Conservation (phyloP, 2,113 vertebrate species). For the Dromas ardeola region DNA sequence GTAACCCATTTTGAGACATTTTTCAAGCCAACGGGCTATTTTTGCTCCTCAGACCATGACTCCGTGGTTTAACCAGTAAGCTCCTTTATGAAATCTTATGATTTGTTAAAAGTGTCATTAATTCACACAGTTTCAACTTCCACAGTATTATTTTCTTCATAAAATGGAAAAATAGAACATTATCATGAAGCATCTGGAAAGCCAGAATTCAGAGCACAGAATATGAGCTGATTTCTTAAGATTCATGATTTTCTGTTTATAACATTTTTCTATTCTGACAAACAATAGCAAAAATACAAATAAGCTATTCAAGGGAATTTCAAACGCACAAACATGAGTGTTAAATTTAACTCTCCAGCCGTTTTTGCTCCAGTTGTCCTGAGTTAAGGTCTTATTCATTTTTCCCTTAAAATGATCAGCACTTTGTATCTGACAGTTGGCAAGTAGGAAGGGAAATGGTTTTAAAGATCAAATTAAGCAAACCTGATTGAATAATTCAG, state of each 20-base stretch:
- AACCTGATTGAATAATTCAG: constrained; percentile 55
- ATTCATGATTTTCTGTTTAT: background rate
- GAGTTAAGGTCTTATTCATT: background rate
- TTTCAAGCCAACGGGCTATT: constrained; percentile 26
- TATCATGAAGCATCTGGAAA: background rate
- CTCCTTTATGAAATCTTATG: constrained; percentile 33
- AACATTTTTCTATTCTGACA: background rate
- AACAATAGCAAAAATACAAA: background rate
- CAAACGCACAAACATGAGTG: background rate
- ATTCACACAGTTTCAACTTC: background rate
- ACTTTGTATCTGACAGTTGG: constrained; percentile 45
- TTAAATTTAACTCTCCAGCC: background rate
- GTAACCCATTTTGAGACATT: constrained; percentile 24
- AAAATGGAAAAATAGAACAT: background rate
- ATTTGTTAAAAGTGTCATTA: constrained; percentile 27
- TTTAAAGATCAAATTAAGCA: constrained; percentile 57
- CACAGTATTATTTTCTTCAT: background rate
- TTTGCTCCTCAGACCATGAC: background rate
- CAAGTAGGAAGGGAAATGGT: constrained; percentile 49
- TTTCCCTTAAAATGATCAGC: background rate
- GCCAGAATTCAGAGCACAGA: background rate
- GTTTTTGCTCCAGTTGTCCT: background rate
- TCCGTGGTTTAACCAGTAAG: background rate
- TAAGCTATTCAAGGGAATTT: background rate
- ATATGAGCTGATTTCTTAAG: background rate